Conservation (phyloP, 2,797 vertebrate genomes). For the Odontamblyopus lacepedii region DNA sequence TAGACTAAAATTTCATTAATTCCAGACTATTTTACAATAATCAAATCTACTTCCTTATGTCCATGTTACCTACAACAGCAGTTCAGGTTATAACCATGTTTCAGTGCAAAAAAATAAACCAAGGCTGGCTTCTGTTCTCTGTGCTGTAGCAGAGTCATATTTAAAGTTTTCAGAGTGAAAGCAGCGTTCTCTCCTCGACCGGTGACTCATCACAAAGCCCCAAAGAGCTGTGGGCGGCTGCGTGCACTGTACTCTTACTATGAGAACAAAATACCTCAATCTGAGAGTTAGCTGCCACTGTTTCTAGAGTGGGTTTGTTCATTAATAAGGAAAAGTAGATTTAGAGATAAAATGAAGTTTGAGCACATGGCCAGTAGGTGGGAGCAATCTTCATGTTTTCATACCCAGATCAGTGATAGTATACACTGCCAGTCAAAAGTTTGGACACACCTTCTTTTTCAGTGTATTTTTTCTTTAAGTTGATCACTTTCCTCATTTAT, state of each 20-base stretch:
- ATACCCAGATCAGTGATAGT: background rate
- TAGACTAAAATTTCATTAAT: background rate
- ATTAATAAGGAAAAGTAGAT: background rate
- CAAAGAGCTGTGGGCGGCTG: background rate
- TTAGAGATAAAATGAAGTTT: slow-evolving; percentile 28
- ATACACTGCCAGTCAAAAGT: no score
- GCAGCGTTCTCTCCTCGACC: slow-evolving; percentile 7
- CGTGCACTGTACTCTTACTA: slow-evolving; percentile 6
- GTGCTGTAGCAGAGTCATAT: background rate
- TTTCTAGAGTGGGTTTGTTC: background rate
- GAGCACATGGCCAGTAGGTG: slow-evolving; percentile 57
- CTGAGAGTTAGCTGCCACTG: background rate
- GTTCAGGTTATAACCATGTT: background rate
- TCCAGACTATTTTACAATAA: background rate
- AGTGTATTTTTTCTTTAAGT: no score
- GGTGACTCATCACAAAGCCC: slow-evolving; percentile 49
- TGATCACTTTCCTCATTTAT: no score
- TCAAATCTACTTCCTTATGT: background rate
- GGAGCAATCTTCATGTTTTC: slow-evolving; percentile 41
- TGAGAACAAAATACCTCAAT: slow-evolving; percentile 11
- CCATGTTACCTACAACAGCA: background rate
- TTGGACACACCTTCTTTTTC: no score
- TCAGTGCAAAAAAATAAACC: background rate
- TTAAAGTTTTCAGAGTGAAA: slow-evolving; percentile 9
- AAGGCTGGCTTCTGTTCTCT: background rate